These are phyloP conservation scores for Aurelia coerulea DNA, from an alignment of 30 jellyfish, hydroid and myxozoan genomes.

Conservation along the genomic window DNA sequence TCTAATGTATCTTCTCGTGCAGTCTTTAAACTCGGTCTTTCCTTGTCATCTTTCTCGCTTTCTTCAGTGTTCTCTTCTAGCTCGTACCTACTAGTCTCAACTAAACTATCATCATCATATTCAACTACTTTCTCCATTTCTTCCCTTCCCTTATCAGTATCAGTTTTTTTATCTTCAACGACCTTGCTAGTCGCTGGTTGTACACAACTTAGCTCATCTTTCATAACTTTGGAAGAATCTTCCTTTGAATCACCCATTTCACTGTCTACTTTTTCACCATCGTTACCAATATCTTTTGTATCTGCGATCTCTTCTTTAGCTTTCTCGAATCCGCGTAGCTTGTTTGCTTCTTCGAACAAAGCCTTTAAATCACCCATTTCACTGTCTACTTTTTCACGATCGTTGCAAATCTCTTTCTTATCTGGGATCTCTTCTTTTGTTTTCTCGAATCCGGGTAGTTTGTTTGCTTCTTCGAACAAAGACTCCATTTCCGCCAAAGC, in stretches of 20 bases:
- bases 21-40: background rate
- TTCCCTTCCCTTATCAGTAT: background rate
- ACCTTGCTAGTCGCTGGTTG: no score
- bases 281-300: no score
- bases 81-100: background rate
- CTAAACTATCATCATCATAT: background rate
- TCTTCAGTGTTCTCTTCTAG: background rate
- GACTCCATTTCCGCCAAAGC: conserved; percentile 37
- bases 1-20: background rate
- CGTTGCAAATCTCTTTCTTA: no score
- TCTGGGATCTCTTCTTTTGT: background rate
- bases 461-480: conserved; percentile 21
- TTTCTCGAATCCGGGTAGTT: background rate
- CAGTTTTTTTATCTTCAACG: background rate
- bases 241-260: no score
- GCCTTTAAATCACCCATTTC: background rate
- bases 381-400: no score
- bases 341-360: conserved; percentile 21
- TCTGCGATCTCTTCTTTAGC: background rate
- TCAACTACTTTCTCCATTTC: background rate
- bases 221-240: no score
- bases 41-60: no score
- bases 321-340: background rate
- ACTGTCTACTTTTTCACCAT: no score
- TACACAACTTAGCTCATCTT: no score